These are phyloP conservation scores for Caenorhabditis remanei DNA, from an alignment of 1,140 invertebrate species.

Conservation along the genomic window DNA sequence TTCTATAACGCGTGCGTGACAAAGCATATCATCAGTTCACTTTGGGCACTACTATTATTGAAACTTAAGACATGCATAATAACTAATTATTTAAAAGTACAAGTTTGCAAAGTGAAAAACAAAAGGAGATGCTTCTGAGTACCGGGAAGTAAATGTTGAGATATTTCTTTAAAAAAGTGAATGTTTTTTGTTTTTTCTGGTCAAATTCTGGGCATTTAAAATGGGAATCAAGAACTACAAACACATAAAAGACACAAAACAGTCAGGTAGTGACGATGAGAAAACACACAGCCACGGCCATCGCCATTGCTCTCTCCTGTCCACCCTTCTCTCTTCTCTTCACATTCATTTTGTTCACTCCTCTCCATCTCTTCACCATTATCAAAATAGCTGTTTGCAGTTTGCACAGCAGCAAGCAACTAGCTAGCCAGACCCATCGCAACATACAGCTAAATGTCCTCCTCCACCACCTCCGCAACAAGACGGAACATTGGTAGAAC, in stretches of 20 bases:
- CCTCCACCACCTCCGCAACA: conserved; percentile 17
- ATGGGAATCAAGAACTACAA: background rate
- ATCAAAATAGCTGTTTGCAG: conserved; percentile 54
- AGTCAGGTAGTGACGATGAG: background rate
- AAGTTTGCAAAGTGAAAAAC: no score
- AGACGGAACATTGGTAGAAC: conserved; percentile 8
- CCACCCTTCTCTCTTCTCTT: background rate
- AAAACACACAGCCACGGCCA: conserved; percentile 46
- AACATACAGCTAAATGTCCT: conserved; percentile 13
- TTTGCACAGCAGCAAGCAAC: conserved; percentile 47
- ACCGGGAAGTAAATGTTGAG: no score
- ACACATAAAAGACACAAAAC: background rate
- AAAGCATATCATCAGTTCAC: no score
- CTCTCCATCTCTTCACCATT: conserved; percentile 22
- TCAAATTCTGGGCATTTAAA: no score
- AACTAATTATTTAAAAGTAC: no score
- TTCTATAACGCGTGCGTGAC: background rate
- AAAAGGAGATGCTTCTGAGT: no score
- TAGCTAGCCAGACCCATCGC: conserved; percentile 30
- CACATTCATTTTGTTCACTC: background rate
- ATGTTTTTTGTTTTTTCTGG: no score
- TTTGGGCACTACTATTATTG: no score
- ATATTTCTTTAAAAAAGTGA: no score
- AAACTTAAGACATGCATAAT: no score
- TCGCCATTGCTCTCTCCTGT: background rate